Base-by-base conservation (phyloP, 2,797 vertebrate genomes). In the Paedocypris micromegethes region DNA sequence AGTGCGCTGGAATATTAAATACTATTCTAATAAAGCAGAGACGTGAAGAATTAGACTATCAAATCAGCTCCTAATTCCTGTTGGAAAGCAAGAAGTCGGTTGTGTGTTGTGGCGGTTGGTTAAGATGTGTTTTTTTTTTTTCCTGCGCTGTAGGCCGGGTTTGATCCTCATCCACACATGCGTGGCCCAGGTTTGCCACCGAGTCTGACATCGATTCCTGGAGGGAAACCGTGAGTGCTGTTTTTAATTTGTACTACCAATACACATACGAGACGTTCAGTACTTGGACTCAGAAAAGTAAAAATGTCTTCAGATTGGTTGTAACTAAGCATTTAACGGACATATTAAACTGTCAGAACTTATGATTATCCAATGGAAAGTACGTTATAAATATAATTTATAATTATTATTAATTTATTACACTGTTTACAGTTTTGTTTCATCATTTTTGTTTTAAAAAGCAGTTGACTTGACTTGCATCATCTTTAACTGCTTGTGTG, bases 151-250 rank as follows among this genome's bases (percentile, higher is more conserved):
- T 76, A 81, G 83, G 79, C 80, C 0, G 93, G 93, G 3, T 98
- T 98, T 23, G 95, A 98, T 83, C 94, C 94, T 0, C 95, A 97
- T 66, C 90, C 94, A 1, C 90, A 92, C 83, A 96, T 98, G 95
- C 85, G 95, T 83, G 89, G 93, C 62, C 90, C 94, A 0, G 94
- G 93, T 47, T 89, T 98, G 66, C 92, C 94, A 47, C 87, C 93
- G 2, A 93, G 93, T 82, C 91, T 97, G 54, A 90, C 94, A 0
- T 94, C 95, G 74, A 97, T 97, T 78, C 93, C 95, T 0, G 95
- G 95, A 39, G 93, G 95, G 73, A 98, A 98, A 82, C 95, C 95
- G 95, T 97, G 85, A 91, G 95, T 83, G 8, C 46, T 67, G 45
- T 0, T 83, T 50, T 1, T 23, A 23, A 23, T 23, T 37, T 65